phyloP scores from a whole-genome alignment of 1,140 invertebrate genomes.

The Achroia grisella region DNA sequence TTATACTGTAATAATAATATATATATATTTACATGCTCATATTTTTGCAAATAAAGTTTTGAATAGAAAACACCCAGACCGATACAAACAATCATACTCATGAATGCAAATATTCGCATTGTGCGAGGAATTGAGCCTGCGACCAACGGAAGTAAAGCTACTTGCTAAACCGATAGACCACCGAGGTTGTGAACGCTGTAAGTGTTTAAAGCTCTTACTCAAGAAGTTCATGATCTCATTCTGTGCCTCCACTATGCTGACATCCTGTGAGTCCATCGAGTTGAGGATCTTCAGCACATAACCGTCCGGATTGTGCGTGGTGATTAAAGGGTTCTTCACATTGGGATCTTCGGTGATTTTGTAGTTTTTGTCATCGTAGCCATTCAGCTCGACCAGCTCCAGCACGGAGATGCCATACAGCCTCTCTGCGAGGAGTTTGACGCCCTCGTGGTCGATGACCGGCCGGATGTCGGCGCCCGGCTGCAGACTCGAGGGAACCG shows the following conservation, averaged over 20 bases:
- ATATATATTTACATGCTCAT: too few species aligned
- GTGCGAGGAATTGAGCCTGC: too few species aligned
- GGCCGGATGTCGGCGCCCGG: slow-evolving; percentile 79
- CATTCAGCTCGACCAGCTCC: slow-evolving; percentile 80
- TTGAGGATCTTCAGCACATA: slow-evolving; percentile 90
- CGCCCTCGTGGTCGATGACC: slow-evolving; percentile 71
- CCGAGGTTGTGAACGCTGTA: too few species aligned
- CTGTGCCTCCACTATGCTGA: slow-evolving; percentile 80
- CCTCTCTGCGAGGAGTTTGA: slow-evolving; percentile 73
- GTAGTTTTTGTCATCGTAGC: slow-evolving; percentile 90
- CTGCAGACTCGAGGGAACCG: slow-evolving; percentile 38
- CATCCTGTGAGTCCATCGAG: slow-evolving; percentile 83
- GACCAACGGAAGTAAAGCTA: too few species aligned
- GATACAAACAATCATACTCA: too few species aligned
- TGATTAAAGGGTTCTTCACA: slow-evolving; percentile 76
- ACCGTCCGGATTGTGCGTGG: slow-evolving; percentile 72
- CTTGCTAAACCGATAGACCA: too few species aligned
- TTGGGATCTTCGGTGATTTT: slow-evolving; percentile 66
- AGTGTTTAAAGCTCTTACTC: too few species aligned
- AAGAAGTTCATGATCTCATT: slow-evolving; percentile 80
- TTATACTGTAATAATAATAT: too few species aligned
- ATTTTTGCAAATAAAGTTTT: too few species aligned
- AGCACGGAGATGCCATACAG: slow-evolving; percentile 81
- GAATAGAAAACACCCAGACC: too few species aligned
- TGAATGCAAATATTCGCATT: too few species aligned